These are phyloP conservation scores for Oplegnathus fasciatus DNA, from an alignment of 2,113 vertebrate genomes.

Conservation along the genomic window DNA sequence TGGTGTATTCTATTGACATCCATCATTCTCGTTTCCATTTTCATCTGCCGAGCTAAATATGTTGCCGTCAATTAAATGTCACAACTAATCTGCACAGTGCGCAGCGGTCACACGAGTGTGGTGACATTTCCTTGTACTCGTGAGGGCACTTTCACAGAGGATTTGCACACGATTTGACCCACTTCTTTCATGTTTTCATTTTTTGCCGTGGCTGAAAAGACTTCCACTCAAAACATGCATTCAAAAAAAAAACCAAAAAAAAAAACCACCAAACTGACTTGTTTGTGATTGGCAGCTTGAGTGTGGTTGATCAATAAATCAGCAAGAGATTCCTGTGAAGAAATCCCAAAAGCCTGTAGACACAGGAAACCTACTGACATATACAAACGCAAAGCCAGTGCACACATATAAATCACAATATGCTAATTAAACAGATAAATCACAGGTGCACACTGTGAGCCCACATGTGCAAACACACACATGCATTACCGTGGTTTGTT, in stretches of 20 bases:
- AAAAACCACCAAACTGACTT: not conserved
- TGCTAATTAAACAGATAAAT: conserved; percentile 10
- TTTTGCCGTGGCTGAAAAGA: not conserved
- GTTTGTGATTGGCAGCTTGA: not conserved
- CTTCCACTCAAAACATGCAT: not conserved
- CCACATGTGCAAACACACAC: not conserved
- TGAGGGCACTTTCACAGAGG: not conserved
- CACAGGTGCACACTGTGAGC: not conserved
- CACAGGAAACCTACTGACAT: not conserved
- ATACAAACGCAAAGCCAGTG: not conserved
- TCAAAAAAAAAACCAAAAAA: not conserved
- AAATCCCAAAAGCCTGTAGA: not conserved
- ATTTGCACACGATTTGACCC: not conserved
- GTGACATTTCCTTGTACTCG: conserved; percentile 10
- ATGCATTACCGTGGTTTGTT: not conserved
- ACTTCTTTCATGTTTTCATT: not conserved
- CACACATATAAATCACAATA: conserved; percentile 5
- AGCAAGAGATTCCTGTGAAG: not conserved
- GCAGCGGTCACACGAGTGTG: conserved; percentile 8
- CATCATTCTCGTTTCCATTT: conserved; percentile 42
- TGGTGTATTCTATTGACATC: conserved; percentile 43
- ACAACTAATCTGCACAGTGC: conserved; percentile 7
- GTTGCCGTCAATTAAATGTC: conserved; percentile 6
- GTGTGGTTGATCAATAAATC: conserved; percentile 11
- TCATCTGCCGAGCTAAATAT: conserved; percentile 11